Evolutionary conservation across 2,797 vertebrate genomes (phyloP).

Genomic region (Danio aesculapii): DNA sequence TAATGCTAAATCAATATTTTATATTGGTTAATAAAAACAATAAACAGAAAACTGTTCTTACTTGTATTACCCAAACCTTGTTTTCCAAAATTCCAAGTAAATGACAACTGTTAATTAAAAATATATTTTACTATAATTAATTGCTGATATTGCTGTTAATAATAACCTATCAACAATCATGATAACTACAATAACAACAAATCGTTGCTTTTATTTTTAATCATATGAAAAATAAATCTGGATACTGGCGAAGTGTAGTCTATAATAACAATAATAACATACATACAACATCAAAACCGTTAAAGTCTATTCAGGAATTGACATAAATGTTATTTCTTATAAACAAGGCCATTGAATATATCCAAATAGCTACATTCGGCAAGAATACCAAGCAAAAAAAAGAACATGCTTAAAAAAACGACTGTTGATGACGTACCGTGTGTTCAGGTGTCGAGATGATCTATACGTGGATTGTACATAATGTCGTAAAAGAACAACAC

Average conservation of each 20-base stretch:
- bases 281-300: neutral
- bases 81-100: too few species aligned
- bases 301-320: neutral
- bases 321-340: neutral
- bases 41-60: too few species aligned
- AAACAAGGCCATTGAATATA: conserved; percentile 24
- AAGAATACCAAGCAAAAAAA: neutral
- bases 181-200: too few species aligned
- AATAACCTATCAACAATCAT: neutral
- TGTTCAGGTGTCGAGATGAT: conserved; percentile 1
- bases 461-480: neutral
- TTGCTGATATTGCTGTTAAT: neutral
- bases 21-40: too few species aligned
- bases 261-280: neutral
- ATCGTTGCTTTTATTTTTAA: neutral
- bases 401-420: neutral
- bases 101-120: too few species aligned
- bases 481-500: neutral
- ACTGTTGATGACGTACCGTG: neutral
- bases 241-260: too few species aligned
- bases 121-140: too few species aligned
- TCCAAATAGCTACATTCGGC: neutral
- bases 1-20: too few species aligned
- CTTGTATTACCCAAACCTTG: too few species aligned
- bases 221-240: neutral